phyloP scores from a whole-genome alignment of 2,888 invertebrate species.

The Cryptocephalus moraei region DNA sequence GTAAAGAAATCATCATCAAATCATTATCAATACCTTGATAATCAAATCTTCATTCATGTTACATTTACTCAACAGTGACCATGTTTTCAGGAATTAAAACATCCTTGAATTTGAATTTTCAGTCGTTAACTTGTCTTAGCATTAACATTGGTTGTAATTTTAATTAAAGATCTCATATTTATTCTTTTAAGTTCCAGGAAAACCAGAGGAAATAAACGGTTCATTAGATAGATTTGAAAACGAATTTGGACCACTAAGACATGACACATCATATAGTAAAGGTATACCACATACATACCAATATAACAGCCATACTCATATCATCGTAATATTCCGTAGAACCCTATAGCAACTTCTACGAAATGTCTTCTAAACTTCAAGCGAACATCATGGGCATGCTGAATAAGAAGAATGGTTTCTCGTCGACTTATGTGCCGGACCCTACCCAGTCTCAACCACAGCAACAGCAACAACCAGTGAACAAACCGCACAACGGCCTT shows the following conservation, averaged over 20 bases:
- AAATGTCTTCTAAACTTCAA: slow-evolving; percentile 14
- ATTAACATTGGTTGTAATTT: background rate
- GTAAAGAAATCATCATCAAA: background rate
- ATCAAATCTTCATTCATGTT: no score
- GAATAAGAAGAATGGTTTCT: background rate
- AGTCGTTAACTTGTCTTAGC: background rate
- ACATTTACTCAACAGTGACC: no score
- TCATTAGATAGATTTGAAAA: slow-evolving; percentile 1
- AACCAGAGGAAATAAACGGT: slow-evolving; percentile 3
- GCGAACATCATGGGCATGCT: slow-evolving; percentile 25
- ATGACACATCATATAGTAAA: slow-evolving; percentile 17
- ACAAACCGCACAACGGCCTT: slow-evolving; percentile 18
- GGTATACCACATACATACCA: slow-evolving; percentile 6
- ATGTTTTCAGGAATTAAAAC: no score
- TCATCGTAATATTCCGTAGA: no score
- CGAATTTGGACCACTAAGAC: slow-evolving; percentile 9
- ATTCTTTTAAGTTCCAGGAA: slow-evolving; percentile 5
- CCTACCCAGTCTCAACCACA: slow-evolving; percentile 7
- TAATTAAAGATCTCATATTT: background rate
- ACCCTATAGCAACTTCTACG: slow-evolving; percentile 16
- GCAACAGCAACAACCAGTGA: slow-evolving; percentile 5
- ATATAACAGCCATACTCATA: background rate
- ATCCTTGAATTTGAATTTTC: background rate
- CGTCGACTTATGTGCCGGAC: slow-evolving; percentile 1
- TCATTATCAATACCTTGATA: no score